Evolutionary conservation across 2,797 vertebrate genomes (phyloP).

Genomic region (Podarcis siculus): DNA sequence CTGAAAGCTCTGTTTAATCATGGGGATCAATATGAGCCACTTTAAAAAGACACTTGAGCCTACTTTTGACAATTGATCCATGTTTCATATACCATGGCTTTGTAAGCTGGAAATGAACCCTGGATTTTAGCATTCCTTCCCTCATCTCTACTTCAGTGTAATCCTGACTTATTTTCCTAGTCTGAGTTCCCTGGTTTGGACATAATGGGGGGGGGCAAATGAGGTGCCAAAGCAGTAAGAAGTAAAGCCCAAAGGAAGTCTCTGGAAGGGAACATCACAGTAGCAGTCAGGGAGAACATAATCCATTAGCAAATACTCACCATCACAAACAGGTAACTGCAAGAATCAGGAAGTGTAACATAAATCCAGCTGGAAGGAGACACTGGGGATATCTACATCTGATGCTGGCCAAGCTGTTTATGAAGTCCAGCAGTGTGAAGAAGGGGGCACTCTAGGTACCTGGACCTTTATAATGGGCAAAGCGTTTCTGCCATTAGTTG

Average conservation of each 20-base stretch:
- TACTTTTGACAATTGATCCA: neutral
- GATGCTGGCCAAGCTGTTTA: neutral
- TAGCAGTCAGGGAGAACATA: neutral
- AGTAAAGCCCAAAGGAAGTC: neutral
- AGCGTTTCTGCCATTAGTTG: neutral
- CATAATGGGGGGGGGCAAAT: neutral
- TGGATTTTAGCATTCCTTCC: neutral
- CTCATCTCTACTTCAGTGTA: too few relatives aligned
- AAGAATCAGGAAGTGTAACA: neutral
- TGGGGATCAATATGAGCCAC: neutral
- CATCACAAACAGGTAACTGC: neutral
- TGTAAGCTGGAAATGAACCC: neutral
- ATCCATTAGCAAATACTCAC: neutral
- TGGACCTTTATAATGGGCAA: neutral
- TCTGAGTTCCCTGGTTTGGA: neutral
- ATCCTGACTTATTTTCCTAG: neutral
- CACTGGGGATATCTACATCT: neutral
- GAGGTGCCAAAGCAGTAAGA: too few relatives aligned
- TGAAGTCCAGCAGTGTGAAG: neutral
- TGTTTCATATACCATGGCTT: neutral
- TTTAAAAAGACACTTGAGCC: neutral
- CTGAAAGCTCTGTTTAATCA: neutral
- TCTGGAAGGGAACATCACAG: neutral
- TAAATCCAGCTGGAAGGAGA: neutral
- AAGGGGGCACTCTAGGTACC: neutral